Evolutionary conservation across 2,888 invertebrate genomes (phyloP).

Genomic region (Argynnis bischoffii): DNA sequence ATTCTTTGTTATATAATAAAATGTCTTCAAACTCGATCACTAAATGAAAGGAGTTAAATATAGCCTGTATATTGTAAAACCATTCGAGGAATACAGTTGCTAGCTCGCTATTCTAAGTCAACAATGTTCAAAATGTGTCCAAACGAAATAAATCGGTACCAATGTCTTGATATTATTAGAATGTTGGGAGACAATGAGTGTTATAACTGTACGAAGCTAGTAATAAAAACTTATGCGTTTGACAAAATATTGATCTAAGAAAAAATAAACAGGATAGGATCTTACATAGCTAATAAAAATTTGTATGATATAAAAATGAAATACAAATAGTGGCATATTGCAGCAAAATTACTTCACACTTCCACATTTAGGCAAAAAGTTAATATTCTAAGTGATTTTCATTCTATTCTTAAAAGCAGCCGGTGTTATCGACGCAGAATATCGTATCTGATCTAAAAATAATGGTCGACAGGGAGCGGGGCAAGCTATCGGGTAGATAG

Average conservation of each 20-base stretch:
- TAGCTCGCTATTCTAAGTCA: too few species aligned
- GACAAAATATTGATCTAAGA: background rate
- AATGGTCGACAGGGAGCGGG: constrained; percentile 57
- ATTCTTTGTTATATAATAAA: background rate
- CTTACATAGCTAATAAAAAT: background rate
- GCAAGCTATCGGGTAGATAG: constrained; percentile 47
- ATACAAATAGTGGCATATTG: background rate
- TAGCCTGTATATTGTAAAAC: constrained; percentile 9
- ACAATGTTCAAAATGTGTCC: too few species aligned
- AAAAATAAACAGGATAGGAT: background rate
- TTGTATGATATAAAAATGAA: background rate
- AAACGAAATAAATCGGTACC: constrained; percentile 5
- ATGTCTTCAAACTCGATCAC: constrained; percentile 6
- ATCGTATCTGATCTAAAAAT: constrained; percentile 65
- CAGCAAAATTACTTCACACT: background rate
- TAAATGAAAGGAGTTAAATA: constrained; percentile 15
- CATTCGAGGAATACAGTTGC: too few species aligned
- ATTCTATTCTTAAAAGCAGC: constrained; percentile 16
- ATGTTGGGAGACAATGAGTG: background rate
- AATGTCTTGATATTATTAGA: background rate
- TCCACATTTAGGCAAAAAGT: background rate
- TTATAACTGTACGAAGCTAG: too few species aligned
- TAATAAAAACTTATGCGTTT: too few species aligned
- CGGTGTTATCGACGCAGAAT: constrained; percentile 31
- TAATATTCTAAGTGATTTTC: constrained; percentile 10